Percentiles rank a stretch among this genome's conserved stretches.
These are phyloP conservation scores for Onychostruthus taczanowskii DNA, from an alignment of 2,113 vertebrate genomes.

Conservation along the genomic window DNA sequence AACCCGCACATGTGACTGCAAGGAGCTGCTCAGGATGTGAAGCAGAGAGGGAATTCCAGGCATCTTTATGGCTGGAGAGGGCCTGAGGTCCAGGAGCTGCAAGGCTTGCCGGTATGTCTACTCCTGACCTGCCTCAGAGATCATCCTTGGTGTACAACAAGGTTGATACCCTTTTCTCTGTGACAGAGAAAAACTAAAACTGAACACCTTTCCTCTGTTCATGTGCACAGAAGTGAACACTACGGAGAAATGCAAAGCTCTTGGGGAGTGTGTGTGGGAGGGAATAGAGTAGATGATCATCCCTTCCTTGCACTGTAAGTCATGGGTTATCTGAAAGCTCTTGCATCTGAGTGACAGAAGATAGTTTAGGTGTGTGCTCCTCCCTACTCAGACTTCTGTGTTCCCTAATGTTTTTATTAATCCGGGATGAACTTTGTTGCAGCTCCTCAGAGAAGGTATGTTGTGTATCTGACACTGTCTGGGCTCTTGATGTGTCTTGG, in stretches of 20 bases:
- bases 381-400: not conserved
- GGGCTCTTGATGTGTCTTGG: slow-evolving; percentile 49
- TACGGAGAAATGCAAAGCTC: not conserved
- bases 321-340: not conserved
- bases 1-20: not conserved
- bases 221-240: not conserved
- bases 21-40: not conserved
- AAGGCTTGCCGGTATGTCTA: not conserved
- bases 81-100: not conserved
- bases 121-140: not conserved
- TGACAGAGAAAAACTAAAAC: not conserved
- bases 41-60: not conserved
- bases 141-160: not conserved
- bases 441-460: not conserved
- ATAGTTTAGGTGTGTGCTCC: not conserved
- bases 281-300: not conserved
- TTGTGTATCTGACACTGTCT: not conserved
- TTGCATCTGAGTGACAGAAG: not conserved
- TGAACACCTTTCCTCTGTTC: not conserved
- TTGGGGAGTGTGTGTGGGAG: not conserved
- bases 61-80: not conserved
- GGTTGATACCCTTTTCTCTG: not conserved
- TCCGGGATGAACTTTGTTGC: slow-evolving; percentile 14
- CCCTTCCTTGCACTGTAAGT: not conserved
- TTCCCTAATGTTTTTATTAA: slow-evolving; percentile 20